Evolutionary conservation across 2,113 vertebrate species (phyloP), one percentile per base, ranked within the genome.

Genomic region (Pituophis catenifer): DNA sequence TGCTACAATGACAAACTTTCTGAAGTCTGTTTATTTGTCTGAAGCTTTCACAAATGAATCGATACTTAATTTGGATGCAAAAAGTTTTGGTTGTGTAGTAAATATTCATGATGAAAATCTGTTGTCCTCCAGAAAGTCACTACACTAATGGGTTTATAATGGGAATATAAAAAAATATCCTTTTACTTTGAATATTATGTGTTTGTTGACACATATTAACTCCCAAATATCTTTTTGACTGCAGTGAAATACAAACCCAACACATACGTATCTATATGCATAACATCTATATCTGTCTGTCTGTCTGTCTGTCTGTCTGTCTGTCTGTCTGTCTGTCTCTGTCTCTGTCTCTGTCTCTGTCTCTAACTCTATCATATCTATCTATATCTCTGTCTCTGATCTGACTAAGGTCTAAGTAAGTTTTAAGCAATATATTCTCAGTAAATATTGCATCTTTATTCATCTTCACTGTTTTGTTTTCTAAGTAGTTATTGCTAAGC

Each of bases 1-100:
- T 96, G 96, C 95, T 96, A 94, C 95, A 95, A 96, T 95, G 96
- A 96, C 95, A 97, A 96, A 96, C 94, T 95, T 96, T 95, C 96
- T 96, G 94, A 94, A 96, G 95, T 92, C 95, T 94, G 95, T 96
- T 97, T 97, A 97, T 96, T 96, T 97, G 96, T 97, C 96, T 97
- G 95, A 96, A 95, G 96, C 96, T 97, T 97, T 93, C 94, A 95
- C 94, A 97, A 96, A 93, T 96, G 96, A 96, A 94, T 96, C 96
- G 96, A 96, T 97, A 95, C 95, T 97, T 96, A 97, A 97, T 96
- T 96, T 96, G 92, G 95, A 97, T 96, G 96, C 96, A 97, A 96
- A 96, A 94, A 94, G 96, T 96, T 94, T 65, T 52, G 44, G 93
- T 96, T 92, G 91, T 95, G 95, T 91, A 95, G 75, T 95, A 87